Evolutionary conservation across 2,797 vertebrate species (phyloP).

Genomic region (Lepus townsendii): DNA sequence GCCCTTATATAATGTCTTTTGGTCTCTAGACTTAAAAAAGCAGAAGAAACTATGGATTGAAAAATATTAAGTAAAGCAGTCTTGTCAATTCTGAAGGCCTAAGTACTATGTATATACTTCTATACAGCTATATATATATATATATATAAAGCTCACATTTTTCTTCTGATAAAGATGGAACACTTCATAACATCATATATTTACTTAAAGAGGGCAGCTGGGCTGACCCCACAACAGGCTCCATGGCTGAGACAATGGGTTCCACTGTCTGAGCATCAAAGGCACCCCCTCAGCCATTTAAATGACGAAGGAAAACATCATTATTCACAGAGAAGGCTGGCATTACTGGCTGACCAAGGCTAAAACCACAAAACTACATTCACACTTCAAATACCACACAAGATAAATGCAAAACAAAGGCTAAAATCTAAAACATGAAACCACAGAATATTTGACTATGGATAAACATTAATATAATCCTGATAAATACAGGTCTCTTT

Average conservation of each 20-base stretch:
- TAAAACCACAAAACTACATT: slow-evolving; percentile 25
- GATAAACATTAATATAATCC: slow-evolving; percentile 19
- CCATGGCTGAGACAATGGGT: neutral
- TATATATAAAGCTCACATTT: neutral
- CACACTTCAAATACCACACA: neutral
- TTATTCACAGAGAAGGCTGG: neutral
- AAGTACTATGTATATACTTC: slow-evolving; percentile 41
- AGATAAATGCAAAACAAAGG: slow-evolving; percentile 46
- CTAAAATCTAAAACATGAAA: slow-evolving; percentile 54
- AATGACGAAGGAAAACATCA: neutral
- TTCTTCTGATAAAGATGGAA: slow-evolving; percentile 5
- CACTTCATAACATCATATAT: neutral
- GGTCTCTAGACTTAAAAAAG: slow-evolving; percentile 25
- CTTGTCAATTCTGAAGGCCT: slow-evolving; percentile 57
- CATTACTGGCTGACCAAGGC: neutral
- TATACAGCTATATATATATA: too few relatives aligned
- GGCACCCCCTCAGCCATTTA: neutral
- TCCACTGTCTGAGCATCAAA: neutral
- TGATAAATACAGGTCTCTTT: slow-evolving; percentile 37
- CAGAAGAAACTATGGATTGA: neutral
- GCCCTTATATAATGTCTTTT: slow-evolving; percentile 3
- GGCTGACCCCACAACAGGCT: neutral
- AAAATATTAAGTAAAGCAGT: slow-evolving; percentile 44
- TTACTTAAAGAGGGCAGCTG: slow-evolving; percentile 12
- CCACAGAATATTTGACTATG: slow-evolving; percentile 51